Evolutionary conservation across 2,888 invertebrate genomes (phyloP).

Genomic region (Tanaodytes sp.): DNA sequence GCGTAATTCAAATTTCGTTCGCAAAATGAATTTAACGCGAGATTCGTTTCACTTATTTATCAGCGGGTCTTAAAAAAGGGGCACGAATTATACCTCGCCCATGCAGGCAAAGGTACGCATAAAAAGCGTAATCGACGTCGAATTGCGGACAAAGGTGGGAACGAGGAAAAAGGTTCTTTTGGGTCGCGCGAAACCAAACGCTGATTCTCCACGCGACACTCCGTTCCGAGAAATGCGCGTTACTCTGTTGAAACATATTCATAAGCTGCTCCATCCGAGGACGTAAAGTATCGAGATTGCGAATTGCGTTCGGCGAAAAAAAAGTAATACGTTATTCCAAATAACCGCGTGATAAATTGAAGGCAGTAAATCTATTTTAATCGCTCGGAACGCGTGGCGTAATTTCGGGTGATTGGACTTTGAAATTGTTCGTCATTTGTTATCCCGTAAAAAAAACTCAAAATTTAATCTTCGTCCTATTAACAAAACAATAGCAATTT

Average conservation of each 20-base stretch:
- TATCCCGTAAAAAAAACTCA: background rate
- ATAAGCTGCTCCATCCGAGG: background rate
- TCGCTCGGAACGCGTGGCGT: background rate
- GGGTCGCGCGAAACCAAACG: constrained; percentile 32
- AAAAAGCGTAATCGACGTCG: constrained; percentile 24
- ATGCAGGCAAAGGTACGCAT: constrained; percentile 11
- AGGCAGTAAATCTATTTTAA: background rate
- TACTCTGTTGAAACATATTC: constrained; percentile 16
- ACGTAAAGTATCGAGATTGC: background rate
- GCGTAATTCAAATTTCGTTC: constrained; percentile 9
- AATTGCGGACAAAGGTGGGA: constrained; percentile 21
- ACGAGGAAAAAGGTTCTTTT: constrained; percentile 33
- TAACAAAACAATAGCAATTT: no score
- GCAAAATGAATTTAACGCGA: constrained; percentile 13
- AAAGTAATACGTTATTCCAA: background rate
- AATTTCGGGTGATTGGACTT: background rate
- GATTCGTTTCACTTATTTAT: constrained; percentile 41
- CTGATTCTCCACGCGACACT: constrained; percentile 33
- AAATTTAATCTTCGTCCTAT: no score
- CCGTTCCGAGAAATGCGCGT: constrained; percentile 24
- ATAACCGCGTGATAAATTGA: background rate
- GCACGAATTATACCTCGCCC: constrained; percentile 16
- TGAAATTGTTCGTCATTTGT: background rate
- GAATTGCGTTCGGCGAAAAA: background rate
- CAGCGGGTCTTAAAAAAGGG: constrained; percentile 12